Evolutionary conservation across 2,113 vertebrate species (phyloP).

Genomic region (Mesembrinibis cayennensis): DNA sequence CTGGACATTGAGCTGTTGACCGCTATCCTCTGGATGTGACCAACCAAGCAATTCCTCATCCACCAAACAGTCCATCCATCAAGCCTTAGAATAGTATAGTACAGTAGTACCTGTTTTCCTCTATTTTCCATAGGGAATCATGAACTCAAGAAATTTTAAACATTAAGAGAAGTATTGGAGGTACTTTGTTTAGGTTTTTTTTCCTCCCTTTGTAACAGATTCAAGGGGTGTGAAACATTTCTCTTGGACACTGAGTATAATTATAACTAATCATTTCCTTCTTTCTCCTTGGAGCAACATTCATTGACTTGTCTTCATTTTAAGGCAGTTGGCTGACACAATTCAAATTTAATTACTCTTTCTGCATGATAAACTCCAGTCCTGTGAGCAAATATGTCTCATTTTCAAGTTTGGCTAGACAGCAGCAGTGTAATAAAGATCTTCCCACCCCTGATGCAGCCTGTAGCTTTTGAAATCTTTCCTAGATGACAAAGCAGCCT

Average conservation of each 20-base stretch:
- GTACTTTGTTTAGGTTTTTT: neutral
- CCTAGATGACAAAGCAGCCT: constrained; percentile 63
- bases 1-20: accelerated
- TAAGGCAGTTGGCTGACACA: constrained; percentile 70
- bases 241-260: constrained; percentile 67
- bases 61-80: neutral
- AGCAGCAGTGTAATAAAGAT: constrained; percentile 63
- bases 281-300: constrained; percentile 69
- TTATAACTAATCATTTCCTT: constrained; percentile 71
- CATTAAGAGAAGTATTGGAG: neutral
- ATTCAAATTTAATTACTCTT: constrained; percentile 77
- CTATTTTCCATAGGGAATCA: constrained; percentile 3
- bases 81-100: neutral
- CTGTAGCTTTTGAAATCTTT: constrained; percentile 69
- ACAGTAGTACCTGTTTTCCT: neutral
- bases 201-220: constrained; percentile 35
- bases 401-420: constrained; percentile 72
- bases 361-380: constrained; percentile 71
- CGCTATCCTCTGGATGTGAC: neutral
- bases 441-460: constrained; percentile 59
- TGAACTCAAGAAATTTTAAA: constrained; percentile 22
- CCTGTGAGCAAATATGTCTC: constrained; percentile 65
- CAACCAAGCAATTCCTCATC: neutral
- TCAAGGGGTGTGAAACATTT: constrained; percentile 50
- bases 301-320: constrained; percentile 71